These are phyloP conservation scores for Silurus lanzhouensis DNA, from an alignment of 2,797 vertebrate species.

Conservation along the genomic window DNA sequence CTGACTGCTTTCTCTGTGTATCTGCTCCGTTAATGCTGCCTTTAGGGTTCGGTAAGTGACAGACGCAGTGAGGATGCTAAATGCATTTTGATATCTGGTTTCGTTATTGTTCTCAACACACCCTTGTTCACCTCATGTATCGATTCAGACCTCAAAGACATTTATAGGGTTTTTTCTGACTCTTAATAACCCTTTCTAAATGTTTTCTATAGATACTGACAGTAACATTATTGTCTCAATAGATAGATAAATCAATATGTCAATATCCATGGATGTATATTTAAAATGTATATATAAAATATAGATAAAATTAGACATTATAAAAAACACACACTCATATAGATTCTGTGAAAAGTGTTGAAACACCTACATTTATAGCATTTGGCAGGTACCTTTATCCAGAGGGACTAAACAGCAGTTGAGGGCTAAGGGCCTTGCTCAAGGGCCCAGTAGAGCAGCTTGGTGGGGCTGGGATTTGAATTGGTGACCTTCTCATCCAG, in stretches of 20 bases:
- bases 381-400: too few species aligned
- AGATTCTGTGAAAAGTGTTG: too few species aligned
- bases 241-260: neutral
- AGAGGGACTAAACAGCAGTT: too few species aligned
- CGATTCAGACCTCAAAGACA: neutral
- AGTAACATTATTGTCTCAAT: neutral
- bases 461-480: too few species aligned
- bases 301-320: too few species aligned
- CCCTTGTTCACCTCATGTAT: neutral
- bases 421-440: too few species aligned
- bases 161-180: neutral
- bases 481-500: too few species aligned
- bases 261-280: too few species aligned
- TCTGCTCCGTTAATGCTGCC: conserved; percentile 46
- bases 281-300: too few species aligned
- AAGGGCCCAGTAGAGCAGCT: too few species aligned
- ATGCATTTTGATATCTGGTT: neutral
- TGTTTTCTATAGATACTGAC: neutral
- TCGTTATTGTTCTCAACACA: neutral
- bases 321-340: too few species aligned
- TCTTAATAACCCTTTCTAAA: neutral
- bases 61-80: neutral
- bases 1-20: conserved; percentile 46
- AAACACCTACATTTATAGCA: too few species aligned
- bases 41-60: conserved; percentile 55